Conservation (phyloP, 2,888 invertebrate genomes). For the Blastobasis adustella region DNA sequence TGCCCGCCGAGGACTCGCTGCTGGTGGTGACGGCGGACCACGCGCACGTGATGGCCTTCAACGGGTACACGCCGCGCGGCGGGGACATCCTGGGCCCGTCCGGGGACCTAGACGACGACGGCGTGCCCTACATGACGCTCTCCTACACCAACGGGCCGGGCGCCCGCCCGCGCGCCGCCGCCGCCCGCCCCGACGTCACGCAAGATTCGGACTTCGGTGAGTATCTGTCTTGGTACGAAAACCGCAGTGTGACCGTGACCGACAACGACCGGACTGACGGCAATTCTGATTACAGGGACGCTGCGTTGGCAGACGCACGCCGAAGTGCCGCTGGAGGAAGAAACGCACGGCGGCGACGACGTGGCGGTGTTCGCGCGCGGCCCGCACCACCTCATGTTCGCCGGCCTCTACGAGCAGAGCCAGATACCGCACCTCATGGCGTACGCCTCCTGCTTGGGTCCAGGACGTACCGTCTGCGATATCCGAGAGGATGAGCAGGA, state of each 20-base stretch:
- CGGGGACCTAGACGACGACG: too few relatives aligned
- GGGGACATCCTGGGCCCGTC: constrained; percentile 78
- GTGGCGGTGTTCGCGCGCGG: constrained; percentile 83
- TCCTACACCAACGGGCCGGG: constrained; percentile 25
- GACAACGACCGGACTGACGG: too few relatives aligned
- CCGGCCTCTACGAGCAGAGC: constrained; percentile 84
- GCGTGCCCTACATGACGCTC: too few relatives aligned
- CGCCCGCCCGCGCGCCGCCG: constrained; percentile 72
- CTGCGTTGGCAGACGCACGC: constrained; percentile 24
- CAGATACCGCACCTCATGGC: constrained; percentile 84
- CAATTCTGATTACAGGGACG: not conserved
- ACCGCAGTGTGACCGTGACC: too few relatives aligned
- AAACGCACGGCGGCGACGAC: constrained; percentile 87
- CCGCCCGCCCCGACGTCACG: constrained; percentile 23
- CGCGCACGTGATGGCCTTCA: too few relatives aligned
- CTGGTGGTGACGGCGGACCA: too few relatives aligned
- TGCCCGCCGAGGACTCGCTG: constrained; percentile 69
- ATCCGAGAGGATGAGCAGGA: constrained; percentile 22
- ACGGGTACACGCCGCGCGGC: constrained; percentile 27
- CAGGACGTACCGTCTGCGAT: constrained; percentile 42
- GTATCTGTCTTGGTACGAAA: not conserved
- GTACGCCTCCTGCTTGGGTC: constrained; percentile 81
- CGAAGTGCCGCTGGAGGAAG: constrained; percentile 72
- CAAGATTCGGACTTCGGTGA: not conserved
- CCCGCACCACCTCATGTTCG: constrained; percentile 83